Evolutionary conservation across 2,797 vertebrate genomes (phyloP).

Genomic region (Mormyrus hasselquistii): DNA sequence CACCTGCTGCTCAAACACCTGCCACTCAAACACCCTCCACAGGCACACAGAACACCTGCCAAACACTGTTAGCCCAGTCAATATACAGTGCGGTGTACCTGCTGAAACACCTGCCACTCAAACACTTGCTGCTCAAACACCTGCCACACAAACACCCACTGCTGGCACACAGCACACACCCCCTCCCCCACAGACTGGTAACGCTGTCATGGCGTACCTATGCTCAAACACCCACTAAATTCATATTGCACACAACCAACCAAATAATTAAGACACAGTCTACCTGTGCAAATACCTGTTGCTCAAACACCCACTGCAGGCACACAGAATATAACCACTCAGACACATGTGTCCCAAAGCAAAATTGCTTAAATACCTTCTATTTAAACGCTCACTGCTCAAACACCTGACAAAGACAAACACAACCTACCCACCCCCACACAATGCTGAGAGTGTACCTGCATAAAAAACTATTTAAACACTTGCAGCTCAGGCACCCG

Average conservation of each 20-base stretch:
- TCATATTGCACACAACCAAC: neutral
- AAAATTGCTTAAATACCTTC: constrained; percentile 20
- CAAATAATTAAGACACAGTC: neutral
- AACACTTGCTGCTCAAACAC: neutral
- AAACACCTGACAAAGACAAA: neutral
- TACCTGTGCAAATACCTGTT: neutral
- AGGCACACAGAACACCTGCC: neutral
- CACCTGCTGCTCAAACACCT: neutral
- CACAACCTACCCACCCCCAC: neutral
- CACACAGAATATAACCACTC: neutral
- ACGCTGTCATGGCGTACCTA: neutral
- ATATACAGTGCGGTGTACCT: neutral
- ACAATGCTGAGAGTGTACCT: neutral
- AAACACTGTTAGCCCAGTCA: neutral
- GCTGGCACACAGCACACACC: neutral
- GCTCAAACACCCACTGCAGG: neutral
- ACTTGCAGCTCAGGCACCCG: neutral
- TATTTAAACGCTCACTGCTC: neutral
- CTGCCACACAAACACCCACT: neutral
- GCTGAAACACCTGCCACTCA: neutral
- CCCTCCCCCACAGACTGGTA: neutral
- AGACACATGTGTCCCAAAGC: constrained; percentile 71
- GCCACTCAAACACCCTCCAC: neutral
- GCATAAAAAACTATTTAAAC: neutral
- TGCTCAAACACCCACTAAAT: neutral